phyloP scores from a whole-genome alignment of 2,113 vertebrate species.

The Psettodes erumei region DNA sequence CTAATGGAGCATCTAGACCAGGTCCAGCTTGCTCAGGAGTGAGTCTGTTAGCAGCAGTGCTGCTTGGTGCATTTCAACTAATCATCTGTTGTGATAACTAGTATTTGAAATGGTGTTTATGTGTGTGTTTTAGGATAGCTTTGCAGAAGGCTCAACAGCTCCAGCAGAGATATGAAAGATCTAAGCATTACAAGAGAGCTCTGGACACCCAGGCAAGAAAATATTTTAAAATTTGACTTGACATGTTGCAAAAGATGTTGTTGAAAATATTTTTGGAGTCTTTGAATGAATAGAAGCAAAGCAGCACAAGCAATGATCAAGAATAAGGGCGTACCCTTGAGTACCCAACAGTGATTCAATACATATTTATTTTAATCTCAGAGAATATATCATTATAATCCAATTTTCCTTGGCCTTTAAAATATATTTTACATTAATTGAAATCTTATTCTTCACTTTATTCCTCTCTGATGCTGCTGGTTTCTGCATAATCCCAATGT shows the following conservation, averaged over 20 bases:
- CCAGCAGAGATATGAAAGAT: slow-evolving; percentile 79
- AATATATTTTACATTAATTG: background rate
- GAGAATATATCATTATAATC: too few relatives aligned
- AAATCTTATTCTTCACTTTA: background rate
- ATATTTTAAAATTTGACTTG: background rate
- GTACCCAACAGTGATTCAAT: background rate
- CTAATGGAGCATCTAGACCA: slow-evolving; percentile 80
- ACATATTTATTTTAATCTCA: background rate
- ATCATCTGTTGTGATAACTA: background rate
- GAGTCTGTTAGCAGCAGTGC: slow-evolving; percentile 53
- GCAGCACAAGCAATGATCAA: background rate
- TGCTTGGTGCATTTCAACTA: background rate
- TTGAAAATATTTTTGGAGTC: background rate
- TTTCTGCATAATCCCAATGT: background rate
- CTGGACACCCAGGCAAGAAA: slow-evolving; percentile 84
- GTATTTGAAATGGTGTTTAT: background rate
- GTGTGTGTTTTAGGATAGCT: slow-evolving; percentile 77
- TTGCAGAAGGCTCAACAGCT: slow-evolving; percentile 78
- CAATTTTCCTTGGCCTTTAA: background rate
- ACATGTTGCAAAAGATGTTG: background rate
- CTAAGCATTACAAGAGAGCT: slow-evolving; percentile 78
- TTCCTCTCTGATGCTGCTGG: background rate
- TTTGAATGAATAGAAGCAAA: background rate
- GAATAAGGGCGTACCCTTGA: too few relatives aligned
- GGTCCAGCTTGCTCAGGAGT: slow-evolving; percentile 85